A percentile compares a stretch with the other conserved stretches of the same genome.
Conservation (phyloP, 2,797 vertebrate genomes). For the Strix occidentalis region DNA sequence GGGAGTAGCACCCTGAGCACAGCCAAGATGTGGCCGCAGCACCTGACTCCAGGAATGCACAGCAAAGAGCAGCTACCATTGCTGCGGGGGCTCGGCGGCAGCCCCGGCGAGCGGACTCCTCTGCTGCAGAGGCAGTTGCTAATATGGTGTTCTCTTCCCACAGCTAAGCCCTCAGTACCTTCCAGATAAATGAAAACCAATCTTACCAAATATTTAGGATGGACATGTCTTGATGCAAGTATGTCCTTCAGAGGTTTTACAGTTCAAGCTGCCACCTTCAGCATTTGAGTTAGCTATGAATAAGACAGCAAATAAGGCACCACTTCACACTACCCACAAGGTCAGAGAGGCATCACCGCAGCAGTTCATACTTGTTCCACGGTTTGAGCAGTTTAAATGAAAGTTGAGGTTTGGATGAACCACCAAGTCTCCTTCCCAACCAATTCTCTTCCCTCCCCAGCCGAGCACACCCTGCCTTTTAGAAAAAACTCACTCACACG, state of each 20-base stretch:
- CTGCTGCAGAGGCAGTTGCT: background rate
- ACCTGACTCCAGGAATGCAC: background rate
- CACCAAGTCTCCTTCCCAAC: background rate
- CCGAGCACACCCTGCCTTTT: background rate
- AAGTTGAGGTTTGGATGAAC: background rate
- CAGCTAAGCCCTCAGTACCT: background rate
- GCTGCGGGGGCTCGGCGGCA: accelerated
- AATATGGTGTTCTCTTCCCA: background rate
- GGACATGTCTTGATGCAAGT: background rate
- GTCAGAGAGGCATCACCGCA: accelerated
- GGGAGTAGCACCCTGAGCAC: background rate
- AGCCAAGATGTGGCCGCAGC: background rate
- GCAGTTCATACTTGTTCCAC: accelerated
- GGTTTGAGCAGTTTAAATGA: background rate
- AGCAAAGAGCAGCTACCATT: background rate
- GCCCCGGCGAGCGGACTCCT: accelerated
- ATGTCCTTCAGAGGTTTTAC: background rate
- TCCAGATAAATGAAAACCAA: background rate
- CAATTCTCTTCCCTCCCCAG: background rate
- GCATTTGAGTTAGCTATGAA: background rate
- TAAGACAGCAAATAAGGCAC: background rate
- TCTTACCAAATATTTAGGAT: background rate
- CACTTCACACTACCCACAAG: background rate
- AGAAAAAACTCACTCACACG: accelerated
- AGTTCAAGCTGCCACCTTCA: background rate